A percentile compares a stretch with the other conserved stretches of the same genome.
phyloP scores from a whole-genome alignment of 2,113 vertebrate genomes.

The Miniopterus natalensis region DNA sequence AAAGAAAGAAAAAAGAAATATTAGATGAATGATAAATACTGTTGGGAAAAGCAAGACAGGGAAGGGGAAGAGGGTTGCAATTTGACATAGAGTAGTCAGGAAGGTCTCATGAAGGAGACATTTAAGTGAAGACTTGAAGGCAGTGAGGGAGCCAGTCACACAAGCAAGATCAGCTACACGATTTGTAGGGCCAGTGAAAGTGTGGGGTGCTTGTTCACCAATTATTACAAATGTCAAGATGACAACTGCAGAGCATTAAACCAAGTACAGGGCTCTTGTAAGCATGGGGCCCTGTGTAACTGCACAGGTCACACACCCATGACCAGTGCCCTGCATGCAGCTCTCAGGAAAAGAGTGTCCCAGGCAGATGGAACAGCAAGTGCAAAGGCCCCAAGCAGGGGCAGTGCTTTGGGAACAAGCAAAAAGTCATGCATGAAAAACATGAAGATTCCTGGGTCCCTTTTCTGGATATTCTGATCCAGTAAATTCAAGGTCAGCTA shows the following conservation, averaged over 20 bases:
- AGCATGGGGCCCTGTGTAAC: not conserved
- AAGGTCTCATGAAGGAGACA: not conserved
- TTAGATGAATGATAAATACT: not conserved
- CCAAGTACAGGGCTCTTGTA: not conserved
- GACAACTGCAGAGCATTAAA: not conserved
- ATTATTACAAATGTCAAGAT: not conserved
- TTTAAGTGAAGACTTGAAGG: not conserved
- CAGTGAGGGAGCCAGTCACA: not conserved
- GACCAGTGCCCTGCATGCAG: not conserved
- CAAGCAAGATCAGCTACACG: not conserved
- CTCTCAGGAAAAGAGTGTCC: not conserved
- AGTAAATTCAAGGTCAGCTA: not conserved
- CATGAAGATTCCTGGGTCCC: not conserved
- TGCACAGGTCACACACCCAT: not conserved
- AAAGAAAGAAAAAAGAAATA: not conserved
- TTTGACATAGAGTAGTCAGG: not conserved
- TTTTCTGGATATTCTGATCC: slow-evolving; percentile 8
- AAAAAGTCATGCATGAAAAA: not conserved
- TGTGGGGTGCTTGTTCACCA: not conserved
- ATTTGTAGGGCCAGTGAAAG: not conserved
- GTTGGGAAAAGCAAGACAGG: not conserved
- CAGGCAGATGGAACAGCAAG: not conserved
- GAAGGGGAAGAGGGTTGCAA: not conserved
- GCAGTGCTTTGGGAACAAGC: not conserved
- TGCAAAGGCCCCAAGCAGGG: not conserved